Evolutionary conservation across 2,888 invertebrate species (phyloP).

Genomic region (Odontothrips loti): DNA sequence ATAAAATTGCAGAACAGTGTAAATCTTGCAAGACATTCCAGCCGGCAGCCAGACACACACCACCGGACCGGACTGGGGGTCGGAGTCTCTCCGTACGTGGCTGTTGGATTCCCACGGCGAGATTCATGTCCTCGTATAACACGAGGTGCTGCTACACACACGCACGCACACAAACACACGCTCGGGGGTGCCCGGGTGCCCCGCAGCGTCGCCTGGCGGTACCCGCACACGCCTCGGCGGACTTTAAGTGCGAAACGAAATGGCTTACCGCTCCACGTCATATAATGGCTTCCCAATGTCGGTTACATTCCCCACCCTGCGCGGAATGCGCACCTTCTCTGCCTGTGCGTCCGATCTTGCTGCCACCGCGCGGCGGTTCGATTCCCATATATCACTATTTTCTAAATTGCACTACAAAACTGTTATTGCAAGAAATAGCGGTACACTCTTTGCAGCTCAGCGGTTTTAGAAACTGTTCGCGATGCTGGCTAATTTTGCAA

Average conservation of each 20-base stretch:
- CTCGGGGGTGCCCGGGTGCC: background rate
- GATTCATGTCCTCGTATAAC: constrained; percentile 19
- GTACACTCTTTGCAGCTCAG: too few species aligned
- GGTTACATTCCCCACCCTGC: background rate
- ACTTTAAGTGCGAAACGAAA: constrained; percentile 4
- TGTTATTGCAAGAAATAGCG: too few species aligned
- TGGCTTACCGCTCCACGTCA: constrained; percentile 13
- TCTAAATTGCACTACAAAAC: too few species aligned
- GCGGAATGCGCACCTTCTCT: too few species aligned
- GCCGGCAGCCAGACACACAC: background rate
- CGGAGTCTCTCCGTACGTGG: background rate
- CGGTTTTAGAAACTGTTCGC: too few species aligned
- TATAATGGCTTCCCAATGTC: constrained; percentile 22
- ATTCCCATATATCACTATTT: too few species aligned
- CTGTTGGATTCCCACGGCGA: background rate
- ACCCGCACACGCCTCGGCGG: background rate
- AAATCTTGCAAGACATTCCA: constrained; percentile 15
- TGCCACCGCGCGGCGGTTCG: too few species aligned
- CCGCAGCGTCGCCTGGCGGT: background rate
- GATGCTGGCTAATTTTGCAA: too few species aligned
- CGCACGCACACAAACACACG: background rate
- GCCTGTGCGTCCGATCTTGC: too few species aligned
- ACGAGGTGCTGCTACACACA: background rate
- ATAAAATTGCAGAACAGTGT: constrained; percentile 13
- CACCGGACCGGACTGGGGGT: background rate